Base-by-base conservation (phyloP, 2,888 invertebrate genomes). In the Cerastis leucographa region DNA sequence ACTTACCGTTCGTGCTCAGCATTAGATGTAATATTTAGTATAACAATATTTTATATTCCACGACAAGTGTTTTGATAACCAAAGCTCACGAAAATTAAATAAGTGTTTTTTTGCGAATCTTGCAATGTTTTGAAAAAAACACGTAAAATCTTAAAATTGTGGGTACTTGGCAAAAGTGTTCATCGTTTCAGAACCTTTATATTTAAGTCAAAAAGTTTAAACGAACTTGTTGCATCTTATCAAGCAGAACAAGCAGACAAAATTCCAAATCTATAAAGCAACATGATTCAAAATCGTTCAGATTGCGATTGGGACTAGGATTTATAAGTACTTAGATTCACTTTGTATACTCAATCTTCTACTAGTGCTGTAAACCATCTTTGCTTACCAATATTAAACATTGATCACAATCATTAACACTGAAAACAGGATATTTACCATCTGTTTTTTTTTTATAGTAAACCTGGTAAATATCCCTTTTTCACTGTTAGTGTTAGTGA, bases 1-100 rank as follows among this genome's bases (percentile, higher is more conserved):
- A 67, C 42, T 51, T 22, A 14, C 9, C n/a, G 61, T 17, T 67
- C 66, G 83, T 67, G 80, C 59, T 11, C 25, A 42, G 56, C 14
- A 1, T 35, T 72, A 46, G 54, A 69, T 22, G 49, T 49, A 35
- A 42, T 35, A 11, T 22, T 12, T 51, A 42, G 35, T 44, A 2
- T 42, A n/a, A 35, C 5, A n/a, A 11, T 25, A 72, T 72, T 73
- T 56, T n/a, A 29, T 29, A n/a, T n/a, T 17, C 0, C 29, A 70
- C n/a, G 22, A 54, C 35, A 12, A n/a, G 7, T 62, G 40, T 17
- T 40, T 40, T 40, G 14, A 6, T 40, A 62, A 40, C n/a, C 9
- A n/a, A 40, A 62, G 7, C 40, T 44, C 25, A 25, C 44, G 25
- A 65, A 25, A 17, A 17, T 65, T 9, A 65, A 44, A n/a, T 11